Evolutionary conservation across 1,140 invertebrate genomes (phyloP), one percentile per base, ranked within the genome.

Genomic region (Sarcophaga bullata): DNA sequence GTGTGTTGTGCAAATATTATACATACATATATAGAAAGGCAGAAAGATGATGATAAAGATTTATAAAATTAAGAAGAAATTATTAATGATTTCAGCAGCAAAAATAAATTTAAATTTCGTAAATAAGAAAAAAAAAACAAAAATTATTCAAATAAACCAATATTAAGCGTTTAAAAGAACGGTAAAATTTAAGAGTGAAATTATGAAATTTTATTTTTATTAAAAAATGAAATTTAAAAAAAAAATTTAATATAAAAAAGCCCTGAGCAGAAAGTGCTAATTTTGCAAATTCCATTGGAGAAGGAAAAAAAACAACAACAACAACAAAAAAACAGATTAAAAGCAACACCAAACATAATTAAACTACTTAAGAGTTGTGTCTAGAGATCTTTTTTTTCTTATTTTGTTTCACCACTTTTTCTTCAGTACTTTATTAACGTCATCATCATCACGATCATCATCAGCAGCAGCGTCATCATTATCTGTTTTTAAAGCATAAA

Each of bases 1-100:
- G 9, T 25, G n/a, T 78, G 75, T 37, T 78, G 75, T 78, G 75
- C 75, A 78, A 78, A 78, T 50, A 78, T 49, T 9, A 78, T 52
- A 78, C 17, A 52, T 52, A 13, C 2, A 52, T n/a, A n/a, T n/a
- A n/a, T n/a, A n/a, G n/a, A 52, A 10, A 10, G 13, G 13, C 13
- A 52, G 6, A 52, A 52, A 10, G 50, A 52, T 37, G 50, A 52
- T 37, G 25, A 37, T 37, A 37, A 37, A 37, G 25, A 37, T 37
- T 37, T 37, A 13, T 7, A 13, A 25, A 68, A 68, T 68, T 25
- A 17, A 17, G 17, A 68, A 68, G n/a, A 68, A 68, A 68, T 68
- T 17, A 68, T 19, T 19, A 19, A 68, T 19, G n/a, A 68, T 58
- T 58, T 58, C 54, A 58, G 7, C 11, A 58, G 2, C 15, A 58